Percentiles rank a stretch among this genome's conserved stretches.
These are phyloP conservation scores for Bombyx huttoni DNA, from an alignment of 2,888 invertebrate species.

Conservation along the genomic window DNA sequence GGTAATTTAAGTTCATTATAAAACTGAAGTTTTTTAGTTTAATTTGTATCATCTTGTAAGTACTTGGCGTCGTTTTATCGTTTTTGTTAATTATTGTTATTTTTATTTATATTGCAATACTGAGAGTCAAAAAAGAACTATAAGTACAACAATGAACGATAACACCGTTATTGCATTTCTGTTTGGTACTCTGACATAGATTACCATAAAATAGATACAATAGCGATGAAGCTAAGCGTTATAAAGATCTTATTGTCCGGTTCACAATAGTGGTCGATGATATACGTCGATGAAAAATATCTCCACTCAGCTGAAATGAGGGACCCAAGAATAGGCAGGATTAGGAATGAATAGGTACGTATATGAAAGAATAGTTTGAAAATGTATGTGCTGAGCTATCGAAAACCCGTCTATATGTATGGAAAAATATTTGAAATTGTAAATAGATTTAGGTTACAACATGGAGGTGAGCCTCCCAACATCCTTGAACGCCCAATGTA, in stretches of 20 bases:
- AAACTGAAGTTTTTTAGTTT: no score
- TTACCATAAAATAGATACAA: neutral
- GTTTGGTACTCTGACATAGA: constrained; percentile 5
- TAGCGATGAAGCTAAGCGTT: neutral
- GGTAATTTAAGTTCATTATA: no score
- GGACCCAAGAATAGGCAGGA: constrained; percentile 32
- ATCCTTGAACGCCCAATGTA: neutral
- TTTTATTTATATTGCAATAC: no score
- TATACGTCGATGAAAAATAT: constrained; percentile 33
- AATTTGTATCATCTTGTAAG: no score
- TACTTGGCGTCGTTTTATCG: no score
- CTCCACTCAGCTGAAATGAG: constrained; percentile 33
- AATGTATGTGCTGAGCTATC: constrained; percentile 13
- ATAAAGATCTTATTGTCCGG: constrained; percentile 19
- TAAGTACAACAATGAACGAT: neutral
- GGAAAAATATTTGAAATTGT: constrained; percentile 10
- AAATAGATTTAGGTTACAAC: constrained; percentile 6
- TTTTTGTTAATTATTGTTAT: no score
- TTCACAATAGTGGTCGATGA: constrained; percentile 21
- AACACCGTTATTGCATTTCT: neutral
- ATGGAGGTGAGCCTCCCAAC: neutral
- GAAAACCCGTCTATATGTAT: constrained; percentile 3
- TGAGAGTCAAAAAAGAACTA: no score
- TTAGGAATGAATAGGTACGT: constrained; percentile 27
- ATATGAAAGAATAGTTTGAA: constrained; percentile 18